Base-by-base conservation (phyloP, 2,113 vertebrate genomes). In the Cynopterus brachyotis region DNA sequence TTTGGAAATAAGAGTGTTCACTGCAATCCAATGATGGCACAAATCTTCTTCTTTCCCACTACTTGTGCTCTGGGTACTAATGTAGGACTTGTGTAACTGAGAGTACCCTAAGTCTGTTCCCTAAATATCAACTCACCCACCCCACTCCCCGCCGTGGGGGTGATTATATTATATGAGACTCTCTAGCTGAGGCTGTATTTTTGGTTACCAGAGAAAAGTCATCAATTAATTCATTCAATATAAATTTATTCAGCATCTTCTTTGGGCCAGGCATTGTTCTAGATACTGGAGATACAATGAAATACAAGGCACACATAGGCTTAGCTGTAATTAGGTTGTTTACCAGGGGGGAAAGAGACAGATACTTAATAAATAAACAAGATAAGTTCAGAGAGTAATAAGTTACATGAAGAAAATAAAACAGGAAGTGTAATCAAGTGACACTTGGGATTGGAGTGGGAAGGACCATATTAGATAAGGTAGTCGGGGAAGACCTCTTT, bases 91-190 rank as follows among this genome's bases (percentile, higher is more conserved):
- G 37, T 40, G 30, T 15, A 87, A 76, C 45, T 15, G 12, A 80
- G 10, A 5, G 17, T 84, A 88, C 78, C 30, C 42, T 73, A 89
- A 30, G 32, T 82, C 35, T 91, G 60, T 86, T 57, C 16, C n/a
- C 40, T 66, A 95, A 83, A n/a, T 79, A 79, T 94, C 55, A 89
- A 6, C 37, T 90, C 67, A n/a, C n/a, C n/a, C n/a, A n/a, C n/a
- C n/a, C n/a, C n/a, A n/a, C 89, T 40, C 53, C 85, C 17, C 50
- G 7, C 9, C 1, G 3, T 57, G 35, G n/a, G 62, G 45, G 28
- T 84, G 20, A 92, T 11, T 59, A 26, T 78, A 87, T 64, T 81
- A 47, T 22, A 62, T 70, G 20, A 42, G 55, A 66, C 5, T 40
- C 24, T 72, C 7, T 80, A 75, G 42, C 60, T 78, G 19, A 75